phyloP scores from a whole-genome alignment of 2,888 invertebrate species.

The Thereva unica region DNA sequence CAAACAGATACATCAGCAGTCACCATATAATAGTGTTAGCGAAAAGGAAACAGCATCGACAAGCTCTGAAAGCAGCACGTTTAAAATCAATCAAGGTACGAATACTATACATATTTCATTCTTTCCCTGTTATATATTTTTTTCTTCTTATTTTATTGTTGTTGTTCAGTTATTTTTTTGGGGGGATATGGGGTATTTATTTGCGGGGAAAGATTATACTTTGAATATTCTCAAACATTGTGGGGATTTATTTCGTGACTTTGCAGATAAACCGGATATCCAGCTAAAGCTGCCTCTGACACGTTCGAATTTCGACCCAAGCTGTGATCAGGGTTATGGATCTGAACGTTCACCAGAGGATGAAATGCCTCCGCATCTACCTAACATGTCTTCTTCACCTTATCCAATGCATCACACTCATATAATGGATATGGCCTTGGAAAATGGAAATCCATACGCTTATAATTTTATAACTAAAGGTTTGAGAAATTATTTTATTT shows the following conservation, averaged over 20 bases:
- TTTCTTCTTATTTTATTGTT: too few species aligned
- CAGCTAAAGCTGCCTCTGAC: slow-evolving; percentile 43
- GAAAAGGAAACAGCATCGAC: slow-evolving; percentile 41
- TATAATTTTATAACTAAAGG: slow-evolving; percentile 74
- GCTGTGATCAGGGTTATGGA: slow-evolving; percentile 75
- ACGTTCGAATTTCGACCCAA: slow-evolving; percentile 56
- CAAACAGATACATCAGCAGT: slow-evolving; percentile 24
- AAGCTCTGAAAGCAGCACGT: slow-evolving; percentile 41
- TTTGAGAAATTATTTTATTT: slow-evolving; percentile 52
- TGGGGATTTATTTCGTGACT: background rate
- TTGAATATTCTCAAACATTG: too few species aligned
- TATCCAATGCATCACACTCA: slow-evolving; percentile 30
- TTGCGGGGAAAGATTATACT: too few species aligned
- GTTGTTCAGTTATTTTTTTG: too few species aligned
- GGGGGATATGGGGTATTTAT: too few species aligned
- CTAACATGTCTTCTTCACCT: slow-evolving; percentile 45
- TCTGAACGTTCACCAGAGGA: slow-evolving; percentile 78
- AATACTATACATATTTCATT: background rate
- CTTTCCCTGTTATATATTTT: background rate
- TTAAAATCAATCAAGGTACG: slow-evolving; percentile 42
- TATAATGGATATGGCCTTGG: slow-evolving; percentile 29
- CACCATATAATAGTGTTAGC: slow-evolving; percentile 39
- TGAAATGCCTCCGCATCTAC: slow-evolving; percentile 71
- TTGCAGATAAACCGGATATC: slow-evolving; percentile 41
- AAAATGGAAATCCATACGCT: slow-evolving; percentile 53